These are phyloP conservation scores for Limnothrissa miodon DNA, from an alignment of 2,113 vertebrate genomes.

Conservation along the genomic window DNA sequence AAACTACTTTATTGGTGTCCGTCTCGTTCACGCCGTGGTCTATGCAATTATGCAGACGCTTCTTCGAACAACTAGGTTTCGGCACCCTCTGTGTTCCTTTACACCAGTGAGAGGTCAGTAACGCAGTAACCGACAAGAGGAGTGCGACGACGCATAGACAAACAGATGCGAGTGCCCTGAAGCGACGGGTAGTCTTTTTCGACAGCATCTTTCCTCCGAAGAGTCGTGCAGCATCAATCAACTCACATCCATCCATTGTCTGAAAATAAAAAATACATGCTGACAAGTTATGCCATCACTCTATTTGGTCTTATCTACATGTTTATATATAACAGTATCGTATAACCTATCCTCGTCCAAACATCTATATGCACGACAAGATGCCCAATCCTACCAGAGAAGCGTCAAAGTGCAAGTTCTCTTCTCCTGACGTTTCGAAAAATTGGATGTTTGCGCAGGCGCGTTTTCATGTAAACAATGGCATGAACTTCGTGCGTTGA, in stretches of 20 bases:
- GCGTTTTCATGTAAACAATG: conserved; percentile 10
- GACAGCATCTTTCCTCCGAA: conserved; percentile 51
- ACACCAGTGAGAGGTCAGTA: conserved; percentile 95
- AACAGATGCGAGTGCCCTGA: conserved; percentile 91
- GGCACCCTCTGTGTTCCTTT: conserved; percentile 88
- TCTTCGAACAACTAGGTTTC: conserved; percentile 74
- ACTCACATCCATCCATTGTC: conserved; percentile 4
- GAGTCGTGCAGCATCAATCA: conserved; percentile 8
- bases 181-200: conserved; percentile 93
- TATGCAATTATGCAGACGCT: conserved; percentile 85
- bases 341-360: neutral
- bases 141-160: conserved; percentile 79
- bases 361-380: neutral
- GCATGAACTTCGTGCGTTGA: neutral
- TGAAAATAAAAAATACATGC: neutral
- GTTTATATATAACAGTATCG: neutral
- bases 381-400: neutral
- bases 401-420: conserved; percentile 17
- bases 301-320: neutral
- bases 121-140: conserved; percentile 82
- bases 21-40: conserved; percentile 86
- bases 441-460: neutral
- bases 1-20: conserved; percentile 82
- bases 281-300: neutral
- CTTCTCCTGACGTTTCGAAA: neutral